These are phyloP conservation scores for Pandemis corylana DNA, from an alignment of 2,888 invertebrate genomes.

Conservation along the genomic window DNA sequence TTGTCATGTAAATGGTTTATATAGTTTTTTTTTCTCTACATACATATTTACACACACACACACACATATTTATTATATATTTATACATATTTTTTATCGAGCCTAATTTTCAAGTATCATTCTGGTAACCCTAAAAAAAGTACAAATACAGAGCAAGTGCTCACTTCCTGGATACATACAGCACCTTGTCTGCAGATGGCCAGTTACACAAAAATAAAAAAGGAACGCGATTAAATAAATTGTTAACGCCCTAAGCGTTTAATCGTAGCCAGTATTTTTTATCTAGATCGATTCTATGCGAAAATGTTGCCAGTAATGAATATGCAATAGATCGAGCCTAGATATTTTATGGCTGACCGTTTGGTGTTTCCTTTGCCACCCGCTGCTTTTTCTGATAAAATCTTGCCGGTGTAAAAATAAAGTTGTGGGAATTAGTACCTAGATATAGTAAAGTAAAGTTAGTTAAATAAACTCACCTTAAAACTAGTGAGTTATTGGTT, in stretches of 20 bases:
- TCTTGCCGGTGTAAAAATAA: conserved; percentile 40
- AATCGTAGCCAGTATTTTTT: conserved; percentile 60
- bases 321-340: conserved; percentile 72
- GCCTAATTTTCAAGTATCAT: conserved; percentile 28
- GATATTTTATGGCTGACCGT: conserved; percentile 67
- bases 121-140: conserved; percentile 50
- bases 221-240: conserved; percentile 69
- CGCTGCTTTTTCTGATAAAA: conserved; percentile 57
- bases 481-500: conserved; percentile 62
- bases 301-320: conserved; percentile 66
- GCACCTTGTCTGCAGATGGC: conserved; percentile 77
- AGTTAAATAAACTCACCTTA: conserved; percentile 59
- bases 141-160: conserved; percentile 53
- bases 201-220: conserved; percentile 51
- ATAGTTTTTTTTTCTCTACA: no score
- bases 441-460: conserved; percentile 36
- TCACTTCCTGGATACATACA: conserved; percentile 69
- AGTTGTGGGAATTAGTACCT: conserved; percentile 40
- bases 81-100: not conserved
- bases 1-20: no score
- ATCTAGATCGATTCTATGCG: conserved; percentile 72
- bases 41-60: no score
- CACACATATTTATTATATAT: no score
- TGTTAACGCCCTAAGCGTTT: conserved; percentile 70
- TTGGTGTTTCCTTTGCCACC: conserved; percentile 65